phyloP scores from a whole-genome alignment of 2,113 vertebrate genomes.

The Ceuthmochares aereus region DNA sequence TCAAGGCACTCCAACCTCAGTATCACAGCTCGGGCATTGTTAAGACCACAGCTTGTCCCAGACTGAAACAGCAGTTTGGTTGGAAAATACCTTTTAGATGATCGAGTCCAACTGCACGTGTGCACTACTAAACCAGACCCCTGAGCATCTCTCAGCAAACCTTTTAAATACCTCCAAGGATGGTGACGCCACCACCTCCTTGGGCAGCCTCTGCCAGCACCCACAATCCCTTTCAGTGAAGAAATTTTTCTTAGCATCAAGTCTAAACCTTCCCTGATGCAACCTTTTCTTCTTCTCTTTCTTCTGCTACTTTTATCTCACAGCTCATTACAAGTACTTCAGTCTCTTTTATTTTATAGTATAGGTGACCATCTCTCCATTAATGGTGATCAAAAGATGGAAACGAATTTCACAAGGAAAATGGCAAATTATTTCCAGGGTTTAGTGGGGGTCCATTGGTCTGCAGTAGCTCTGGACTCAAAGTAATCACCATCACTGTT shows the following conservation, averaged over 20 bases:
- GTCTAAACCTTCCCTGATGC: too few species aligned
- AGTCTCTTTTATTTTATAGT: neutral
- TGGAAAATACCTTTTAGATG: too few species aligned
- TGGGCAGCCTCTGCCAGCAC: too few species aligned
- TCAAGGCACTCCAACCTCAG: accelerated
- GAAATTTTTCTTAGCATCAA: too few species aligned
- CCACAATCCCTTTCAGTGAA: too few species aligned
- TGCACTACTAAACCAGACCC: too few species aligned
- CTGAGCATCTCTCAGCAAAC: too few species aligned
- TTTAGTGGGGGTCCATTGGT: neutral
- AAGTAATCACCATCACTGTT: too few species aligned
- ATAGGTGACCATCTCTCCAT: neutral
- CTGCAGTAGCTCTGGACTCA: neutral
- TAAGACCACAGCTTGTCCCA: accelerated
- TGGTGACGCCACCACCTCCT: too few species aligned
- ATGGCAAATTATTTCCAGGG: neutral
- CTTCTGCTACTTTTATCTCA: neutral
- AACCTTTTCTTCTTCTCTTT: neutral
- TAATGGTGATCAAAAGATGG: accelerated
- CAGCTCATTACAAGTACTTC: neutral
- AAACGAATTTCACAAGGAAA: neutral
- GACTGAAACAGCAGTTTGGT: neutral
- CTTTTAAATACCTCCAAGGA: too few species aligned
- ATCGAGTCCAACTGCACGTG: too few species aligned
- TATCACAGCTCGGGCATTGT: accelerated